Percentiles rank a stretch among this genome's conserved stretches.
Evolutionary conservation across 2,797 vertebrate genomes (phyloP).

Genomic region (Neosilurus hyrtlii): DNA sequence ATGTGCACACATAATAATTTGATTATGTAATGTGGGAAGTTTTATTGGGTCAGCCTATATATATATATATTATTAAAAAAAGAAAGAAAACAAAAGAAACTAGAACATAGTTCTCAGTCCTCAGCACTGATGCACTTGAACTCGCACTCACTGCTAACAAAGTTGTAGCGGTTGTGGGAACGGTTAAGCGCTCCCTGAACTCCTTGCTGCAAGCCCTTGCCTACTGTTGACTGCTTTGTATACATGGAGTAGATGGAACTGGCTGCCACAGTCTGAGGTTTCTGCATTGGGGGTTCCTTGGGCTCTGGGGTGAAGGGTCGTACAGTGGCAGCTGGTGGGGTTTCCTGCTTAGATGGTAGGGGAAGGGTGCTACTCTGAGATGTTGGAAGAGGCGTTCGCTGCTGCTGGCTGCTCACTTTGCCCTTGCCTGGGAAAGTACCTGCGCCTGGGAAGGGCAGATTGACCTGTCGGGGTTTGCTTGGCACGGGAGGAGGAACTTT

Average conservation of each 20-base stretch:
- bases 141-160: constrained; percentile 80
- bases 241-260: constrained; percentile 99
- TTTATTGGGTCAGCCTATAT: no score
- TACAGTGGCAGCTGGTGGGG: constrained; percentile 87
- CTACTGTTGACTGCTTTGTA: constrained; percentile 81
- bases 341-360: constrained; percentile 82
- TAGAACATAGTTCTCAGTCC: no score
- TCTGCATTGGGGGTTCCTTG: constrained; percentile 81
- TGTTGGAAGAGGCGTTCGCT: constrained; percentile 65
- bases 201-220: constrained; percentile 79
- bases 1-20: no score
- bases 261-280: constrained; percentile 84
- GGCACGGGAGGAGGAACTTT: constrained; percentile 96
- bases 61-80: no score
- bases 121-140: background rate
- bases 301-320: constrained; percentile 92
- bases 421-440: constrained; percentile 76
- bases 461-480: constrained; percentile 90
- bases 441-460: constrained; percentile 68
- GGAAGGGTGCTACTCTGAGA: constrained; percentile 75
- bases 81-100: no score
- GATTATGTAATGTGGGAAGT: no score
- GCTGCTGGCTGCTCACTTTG: constrained; percentile 73
- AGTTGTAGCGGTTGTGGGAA: constrained; percentile 79
- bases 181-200: constrained; percentile 78